A percentile compares a stretch with the other conserved stretches of the same genome.
These are phyloP conservation scores for Rana temporaria DNA, from an alignment of 2,113 vertebrate species.

Conservation along the genomic window DNA sequence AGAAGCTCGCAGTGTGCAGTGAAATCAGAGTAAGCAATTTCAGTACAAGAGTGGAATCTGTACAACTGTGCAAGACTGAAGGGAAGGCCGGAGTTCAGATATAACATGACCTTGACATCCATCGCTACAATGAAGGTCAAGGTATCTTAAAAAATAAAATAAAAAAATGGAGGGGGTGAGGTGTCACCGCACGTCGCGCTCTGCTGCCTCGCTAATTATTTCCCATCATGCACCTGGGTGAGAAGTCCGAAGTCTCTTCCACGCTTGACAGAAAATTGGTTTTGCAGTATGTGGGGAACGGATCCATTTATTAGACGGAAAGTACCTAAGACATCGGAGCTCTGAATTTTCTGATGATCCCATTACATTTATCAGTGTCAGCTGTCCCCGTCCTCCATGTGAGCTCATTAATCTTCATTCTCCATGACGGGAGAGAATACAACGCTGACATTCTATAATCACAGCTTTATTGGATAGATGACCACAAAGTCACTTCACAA, in stretches of 20 bases:
- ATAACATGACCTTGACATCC: no score
- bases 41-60: no score
- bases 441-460: not conserved
- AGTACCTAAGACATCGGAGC: conserved; percentile 32
- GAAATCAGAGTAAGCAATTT: no score
- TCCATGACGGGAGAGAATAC: not conserved
- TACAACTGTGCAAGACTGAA: no score
- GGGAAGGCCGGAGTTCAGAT: no score
- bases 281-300: not conserved
- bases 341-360: not conserved
- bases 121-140: no score
- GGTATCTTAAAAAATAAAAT: no score
- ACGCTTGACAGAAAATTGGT: conserved; percentile 12
- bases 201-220: not conserved
- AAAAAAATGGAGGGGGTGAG: not conserved
- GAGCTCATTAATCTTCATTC: conserved; percentile 44
- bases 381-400: not conserved
- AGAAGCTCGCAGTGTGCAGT: no score
- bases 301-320: conserved; percentile 14
- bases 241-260: not conserved
- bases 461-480: no score
- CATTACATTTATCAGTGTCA: not conserved
- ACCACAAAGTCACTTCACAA: no score
- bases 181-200: conserved; percentile 8
- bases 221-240: not conserved